Conservation (phyloP, 1,140 invertebrate genomes). For the Drosophila rhopaloa region DNA sequence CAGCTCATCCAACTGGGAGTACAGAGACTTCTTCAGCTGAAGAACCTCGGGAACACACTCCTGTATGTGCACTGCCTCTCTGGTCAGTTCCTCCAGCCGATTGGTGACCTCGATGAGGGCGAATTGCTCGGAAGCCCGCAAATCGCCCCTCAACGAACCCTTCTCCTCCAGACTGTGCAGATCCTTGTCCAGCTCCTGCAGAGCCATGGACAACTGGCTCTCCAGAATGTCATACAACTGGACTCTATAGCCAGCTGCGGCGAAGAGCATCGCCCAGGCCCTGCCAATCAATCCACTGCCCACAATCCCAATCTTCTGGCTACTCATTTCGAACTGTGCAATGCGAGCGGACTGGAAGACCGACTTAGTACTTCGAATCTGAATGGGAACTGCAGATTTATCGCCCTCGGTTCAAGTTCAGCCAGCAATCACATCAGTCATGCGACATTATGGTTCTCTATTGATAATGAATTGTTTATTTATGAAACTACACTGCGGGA, state of each 20-base stretch:
- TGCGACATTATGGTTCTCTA: conserved; percentile 40
- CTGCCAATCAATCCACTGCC: conserved; percentile 95
- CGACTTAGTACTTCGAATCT: not conserved
- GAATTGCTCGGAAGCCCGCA: conserved; percentile 90
- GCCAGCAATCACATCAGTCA: conserved; percentile 55
- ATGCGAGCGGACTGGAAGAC: not conserved
- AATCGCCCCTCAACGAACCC: conserved; percentile 89
- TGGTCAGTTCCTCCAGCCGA: conserved; percentile 87
- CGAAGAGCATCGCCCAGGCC: conserved; percentile 98
- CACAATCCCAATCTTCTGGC: conserved; percentile 89
- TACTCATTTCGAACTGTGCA: conserved; percentile 59
- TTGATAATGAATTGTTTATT: conserved; percentile 66
- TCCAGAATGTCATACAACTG: conserved; percentile 92
- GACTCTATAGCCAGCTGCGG: conserved; percentile 94
- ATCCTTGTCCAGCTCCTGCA: conserved; percentile 90
- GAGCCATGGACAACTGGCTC: conserved; percentile 89
- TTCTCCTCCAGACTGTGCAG: conserved; percentile 89
- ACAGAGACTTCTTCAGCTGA: conserved; percentile 93
- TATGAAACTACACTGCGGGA: conserved; percentile 8
- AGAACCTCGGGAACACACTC: conserved; percentile 97
- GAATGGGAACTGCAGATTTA: conserved; percentile 50
- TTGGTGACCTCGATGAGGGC: conserved; percentile 90
- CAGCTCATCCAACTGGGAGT: conserved; percentile 90
- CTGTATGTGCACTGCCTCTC: conserved; percentile 91
- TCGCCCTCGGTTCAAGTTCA: conserved; percentile 67